Conservation (phyloP, 2,888 invertebrate species). For the Brachynemurus nebulosus region DNA sequence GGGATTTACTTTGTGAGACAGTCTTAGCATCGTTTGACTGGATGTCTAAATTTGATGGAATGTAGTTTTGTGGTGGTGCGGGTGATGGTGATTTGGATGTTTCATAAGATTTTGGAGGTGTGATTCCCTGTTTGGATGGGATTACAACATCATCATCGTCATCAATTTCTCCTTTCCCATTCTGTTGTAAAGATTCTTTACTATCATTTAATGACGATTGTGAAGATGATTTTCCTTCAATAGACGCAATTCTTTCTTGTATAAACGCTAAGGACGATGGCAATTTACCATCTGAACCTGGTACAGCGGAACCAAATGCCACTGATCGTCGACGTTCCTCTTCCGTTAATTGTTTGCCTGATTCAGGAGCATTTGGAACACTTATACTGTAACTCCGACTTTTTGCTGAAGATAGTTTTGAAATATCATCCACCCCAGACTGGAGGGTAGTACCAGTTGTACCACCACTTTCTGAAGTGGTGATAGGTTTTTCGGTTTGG, state of each 20-base stretch:
- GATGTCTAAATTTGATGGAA: neutral
- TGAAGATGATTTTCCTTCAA: constrained; percentile 29
- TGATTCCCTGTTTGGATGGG: neutral
- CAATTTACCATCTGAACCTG: constrained; percentile 31
- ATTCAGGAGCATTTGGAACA: constrained; percentile 34
- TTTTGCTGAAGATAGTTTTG: constrained; percentile 33
- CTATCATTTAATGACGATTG: constrained; percentile 16
- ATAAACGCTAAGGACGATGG: constrained; percentile 33
- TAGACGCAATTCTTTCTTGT: constrained; percentile 29
- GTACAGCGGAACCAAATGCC: constrained; percentile 33
- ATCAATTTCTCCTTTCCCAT: constrained; percentile 16
- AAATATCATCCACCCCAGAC: constrained; percentile 7
- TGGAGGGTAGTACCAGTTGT: neutral
- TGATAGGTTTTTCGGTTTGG: constrained; percentile 31
- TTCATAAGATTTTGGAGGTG: constrained; percentile 8
- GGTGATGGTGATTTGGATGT: constrained; percentile 9
- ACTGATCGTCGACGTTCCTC: constrained; percentile 40
- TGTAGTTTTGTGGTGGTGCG: neutral
- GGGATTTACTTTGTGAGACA: neutral
- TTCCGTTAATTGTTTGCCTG: constrained; percentile 33
- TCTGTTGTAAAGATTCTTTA: constrained; percentile 29
- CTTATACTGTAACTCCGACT: constrained; percentile 40
- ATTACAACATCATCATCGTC: constrained; percentile 15
- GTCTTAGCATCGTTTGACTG: neutral
- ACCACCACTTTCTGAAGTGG: constrained; percentile 31